Base-by-base conservation (phyloP, 2,888 invertebrate species). In the Eupithecia exiguata region DNA sequence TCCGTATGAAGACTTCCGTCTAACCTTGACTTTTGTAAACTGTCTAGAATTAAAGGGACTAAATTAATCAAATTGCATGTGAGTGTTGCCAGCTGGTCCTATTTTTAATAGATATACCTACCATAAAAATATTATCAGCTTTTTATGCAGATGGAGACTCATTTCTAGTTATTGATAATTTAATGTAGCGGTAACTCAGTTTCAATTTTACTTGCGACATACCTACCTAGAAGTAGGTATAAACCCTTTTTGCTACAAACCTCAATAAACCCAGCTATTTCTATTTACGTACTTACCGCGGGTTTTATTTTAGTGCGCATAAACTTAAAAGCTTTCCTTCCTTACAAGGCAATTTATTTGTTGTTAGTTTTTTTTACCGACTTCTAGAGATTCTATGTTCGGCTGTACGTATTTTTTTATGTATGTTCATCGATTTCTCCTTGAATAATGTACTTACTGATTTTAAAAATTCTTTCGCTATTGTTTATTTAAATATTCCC, bases 291-390 rank as follows among this genome's bases (percentile, higher is more conserved):
- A 73, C 72, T 76, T 71, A 67, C 73, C 71, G 61, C 76, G 62
- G 71, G 66, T 69, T 71, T 71, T 73, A 69, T 73, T 76, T 76
- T 63, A 76, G 69, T 76, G 73, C 73, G 53, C 76, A 73, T 76
- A 76, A 76, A 76, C 73, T 76, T 73, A 72, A 76, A 76, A 76
- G 76, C 76, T 76, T 74, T 72, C 61, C 74, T 69, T 74, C 58
- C 73, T 71, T 73, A 73, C 71, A 67, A 71, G 63, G 68, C 49
- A 66, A 25, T n/a, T 62, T 49, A 49, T 49, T 62, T 62, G 43
- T 3, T 40, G n/a, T 66, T 40, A 40, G 40, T 25, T 14, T 25
- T 1, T 1, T 21, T 66, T 43, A 30, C 2, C 1, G 30, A 30
- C 30, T 30, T 30, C 30, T 30, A 4, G 30, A 30, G 30, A 4